Base-by-base conservation (phyloP, 2,888 invertebrate species). In the Taphrorychus bicolor region DNA sequence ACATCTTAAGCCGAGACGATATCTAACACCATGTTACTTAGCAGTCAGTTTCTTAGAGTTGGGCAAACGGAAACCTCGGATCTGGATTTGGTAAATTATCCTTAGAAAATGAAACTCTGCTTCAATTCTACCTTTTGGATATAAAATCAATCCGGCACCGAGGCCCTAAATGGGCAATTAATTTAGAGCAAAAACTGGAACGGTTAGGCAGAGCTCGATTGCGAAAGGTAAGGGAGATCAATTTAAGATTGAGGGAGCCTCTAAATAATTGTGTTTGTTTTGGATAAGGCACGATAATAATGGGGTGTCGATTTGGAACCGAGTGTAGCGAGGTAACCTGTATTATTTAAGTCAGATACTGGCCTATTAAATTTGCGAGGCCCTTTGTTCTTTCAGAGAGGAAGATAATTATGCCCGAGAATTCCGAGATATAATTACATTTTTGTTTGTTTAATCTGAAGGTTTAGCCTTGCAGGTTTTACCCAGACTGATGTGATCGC, bases 151-250 rank as follows among this genome's bases (percentile, higher is more conserved):
- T 66, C 56, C 59, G 42, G 53, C 48, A 53, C 32, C 48, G 59
- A 21, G 48, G 69, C 51, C n/a, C 7, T 22, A 74, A 76, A 74
- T 73, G 75, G 71, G 64, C 72, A 71, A 75, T 75, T 75, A 74
- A 75, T 75, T 70, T 60, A 59, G 32, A 64, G 53, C 58, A 65
- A 68, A 58, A 59, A 59, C 42, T 45, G 48, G 64, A 65, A 58
- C 58, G 41, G 32, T 32, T 11, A 9, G 32, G 32, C 32, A 52
- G 16, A 51, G 58, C 24, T 24, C n/a, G 45, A 40, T 41, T 48
- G 59, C 21, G 59, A 59, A 65, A 64, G 40, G 65, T 65, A 53
- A 58, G 32, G 52, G 65, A 60, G 59, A 24, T 59, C 24, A 48
- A 23, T 45, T 32, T 49, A 48, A 22, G 16, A 59, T 59, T 59